A percentile compares a stretch with the other conserved stretches of the same genome.
These are phyloP conservation scores for Xiphophorus hellerii DNA, from an alignment of 2,113 vertebrate genomes.

Conservation along the genomic window DNA sequence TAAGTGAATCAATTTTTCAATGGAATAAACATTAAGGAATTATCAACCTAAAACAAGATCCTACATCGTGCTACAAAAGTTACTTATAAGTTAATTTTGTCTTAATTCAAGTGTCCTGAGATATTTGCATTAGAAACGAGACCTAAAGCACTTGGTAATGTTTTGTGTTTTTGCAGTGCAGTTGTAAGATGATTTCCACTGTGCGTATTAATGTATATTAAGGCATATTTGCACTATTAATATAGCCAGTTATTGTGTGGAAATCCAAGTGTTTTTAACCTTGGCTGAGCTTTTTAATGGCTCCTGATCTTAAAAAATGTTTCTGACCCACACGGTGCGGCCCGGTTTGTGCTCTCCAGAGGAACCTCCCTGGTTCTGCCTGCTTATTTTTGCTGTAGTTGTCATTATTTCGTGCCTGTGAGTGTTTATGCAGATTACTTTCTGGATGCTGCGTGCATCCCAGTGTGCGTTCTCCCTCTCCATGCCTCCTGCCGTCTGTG, in stretches of 20 bases:
- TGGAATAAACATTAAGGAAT: too few species aligned
- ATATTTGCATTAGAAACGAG: too few species aligned
- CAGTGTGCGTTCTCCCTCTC: constrained; percentile 63
- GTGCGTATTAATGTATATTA: too few species aligned
- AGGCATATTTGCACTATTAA: too few species aligned
- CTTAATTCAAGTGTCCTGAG: too few species aligned
- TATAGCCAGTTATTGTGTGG: neutral
- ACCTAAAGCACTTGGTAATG: too few species aligned
- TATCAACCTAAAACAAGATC: too few species aligned
- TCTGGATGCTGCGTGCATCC: constrained; percentile 33
- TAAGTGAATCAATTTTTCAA: too few species aligned
- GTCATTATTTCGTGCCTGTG: constrained; percentile 21
- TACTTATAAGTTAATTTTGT: too few species aligned
- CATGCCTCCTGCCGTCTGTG: constrained; percentile 75
- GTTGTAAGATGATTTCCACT: too few species aligned
- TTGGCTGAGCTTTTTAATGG: neutral
- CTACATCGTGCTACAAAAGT: too few species aligned
- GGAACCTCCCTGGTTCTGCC: neutral
- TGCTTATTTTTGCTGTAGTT: neutral
- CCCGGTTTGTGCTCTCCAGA: neutral
- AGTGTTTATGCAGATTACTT: constrained; percentile 52
- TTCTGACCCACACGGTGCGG: neutral
- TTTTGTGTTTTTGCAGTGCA: too few species aligned
- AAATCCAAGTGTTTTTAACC: neutral
- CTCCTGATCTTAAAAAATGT: neutral